Base-by-base conservation (phyloP, 2,888 invertebrate species). In the Creontiades dilutus region DNA sequence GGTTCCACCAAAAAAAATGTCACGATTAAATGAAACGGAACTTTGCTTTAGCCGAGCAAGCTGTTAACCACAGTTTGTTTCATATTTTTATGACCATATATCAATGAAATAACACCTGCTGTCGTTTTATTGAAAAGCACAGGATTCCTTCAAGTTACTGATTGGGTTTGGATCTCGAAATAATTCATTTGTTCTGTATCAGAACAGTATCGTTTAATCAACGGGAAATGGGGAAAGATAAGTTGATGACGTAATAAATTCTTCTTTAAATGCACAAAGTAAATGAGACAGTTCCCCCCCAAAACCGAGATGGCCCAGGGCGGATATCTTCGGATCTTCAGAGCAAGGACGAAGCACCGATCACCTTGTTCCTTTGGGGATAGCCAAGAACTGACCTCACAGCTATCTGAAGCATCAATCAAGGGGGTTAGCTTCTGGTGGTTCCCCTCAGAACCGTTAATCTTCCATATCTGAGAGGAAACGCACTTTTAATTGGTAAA, bases 401-500 rank as follows among this genome's bases (percentile, higher is more conserved):
- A 23, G 47, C 23, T 82, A 82, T 82, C 82, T 27, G n/a, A 47
- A 52, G 52, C 82, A 82, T 82, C 82, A 82, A 82, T 82, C 82
- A 47, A 19, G 9, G 48, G 37, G 23, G 82, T 82, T 52, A 82
- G 23, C 82, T 47, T 48, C 48, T 27, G 82, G 82, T 75, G 46
- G 86, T 46, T 28, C 68, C 46, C 75, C 47, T 23, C 61, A 61
- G 37, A 88, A 88, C 78, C 88, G 88, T 88, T 88, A 88, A 88
- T 88, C 88, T 78, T 88, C 88, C 88, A 88, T 88, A 88, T 88
- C 88, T 82, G 52, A 52, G 52, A 12, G 88, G 19, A 52, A 88
- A 78, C 88, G 88, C 78, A 78, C 88, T 88, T 88, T 88, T 88
- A 88, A 88, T 88, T 88, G 88, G 80, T 48, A 19, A 23, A 68